phyloP scores from a whole-genome alignment of 1,140 invertebrate genomes.

The Himalopsyche phryganea region DNA sequence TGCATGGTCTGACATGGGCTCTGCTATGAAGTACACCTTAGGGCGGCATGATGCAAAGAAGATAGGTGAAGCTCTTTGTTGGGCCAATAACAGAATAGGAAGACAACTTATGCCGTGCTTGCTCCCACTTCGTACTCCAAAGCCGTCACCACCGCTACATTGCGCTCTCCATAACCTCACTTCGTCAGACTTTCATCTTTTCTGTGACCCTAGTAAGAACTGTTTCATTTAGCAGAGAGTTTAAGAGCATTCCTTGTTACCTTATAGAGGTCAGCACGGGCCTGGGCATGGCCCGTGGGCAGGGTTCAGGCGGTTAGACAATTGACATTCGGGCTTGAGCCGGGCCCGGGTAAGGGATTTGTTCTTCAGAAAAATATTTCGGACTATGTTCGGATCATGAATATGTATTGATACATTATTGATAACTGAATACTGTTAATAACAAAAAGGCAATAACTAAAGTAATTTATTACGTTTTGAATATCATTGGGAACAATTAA shows the following conservation, averaged over 20 bases:
- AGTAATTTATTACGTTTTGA: too few relatives aligned
- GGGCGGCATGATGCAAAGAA: constrained; percentile 39
- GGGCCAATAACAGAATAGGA: constrained; percentile 64
- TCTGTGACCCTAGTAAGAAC: constrained; percentile 44
- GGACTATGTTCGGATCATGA: too few relatives aligned
- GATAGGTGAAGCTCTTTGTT: constrained; percentile 63
- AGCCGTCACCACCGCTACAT: constrained; percentile 62
- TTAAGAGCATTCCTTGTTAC: constrained; percentile 78
- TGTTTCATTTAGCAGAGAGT: constrained; percentile 37
- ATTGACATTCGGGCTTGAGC: too few relatives aligned
- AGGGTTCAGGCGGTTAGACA: too few relatives aligned
- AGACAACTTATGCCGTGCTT: constrained; percentile 65
- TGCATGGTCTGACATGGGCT: constrained; percentile 51
- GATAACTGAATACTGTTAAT: too few relatives aligned
- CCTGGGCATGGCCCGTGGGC: too few relatives aligned
- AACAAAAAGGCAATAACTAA: too few relatives aligned
- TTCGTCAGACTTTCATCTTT: constrained; percentile 65
- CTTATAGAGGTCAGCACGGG: too few relatives aligned
- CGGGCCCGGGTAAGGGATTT: too few relatives aligned
- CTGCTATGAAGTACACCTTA: constrained; percentile 74
- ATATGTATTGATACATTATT: too few relatives aligned
- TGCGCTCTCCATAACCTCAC: constrained; percentile 79
- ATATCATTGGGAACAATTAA: too few relatives aligned
- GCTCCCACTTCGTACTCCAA: constrained; percentile 70
- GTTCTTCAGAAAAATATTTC: too few relatives aligned